Evolutionary conservation across 2,888 invertebrate genomes (phyloP), one percentile per base, ranked within the genome.

Genomic region (Pantelozetes paolii): DNA sequence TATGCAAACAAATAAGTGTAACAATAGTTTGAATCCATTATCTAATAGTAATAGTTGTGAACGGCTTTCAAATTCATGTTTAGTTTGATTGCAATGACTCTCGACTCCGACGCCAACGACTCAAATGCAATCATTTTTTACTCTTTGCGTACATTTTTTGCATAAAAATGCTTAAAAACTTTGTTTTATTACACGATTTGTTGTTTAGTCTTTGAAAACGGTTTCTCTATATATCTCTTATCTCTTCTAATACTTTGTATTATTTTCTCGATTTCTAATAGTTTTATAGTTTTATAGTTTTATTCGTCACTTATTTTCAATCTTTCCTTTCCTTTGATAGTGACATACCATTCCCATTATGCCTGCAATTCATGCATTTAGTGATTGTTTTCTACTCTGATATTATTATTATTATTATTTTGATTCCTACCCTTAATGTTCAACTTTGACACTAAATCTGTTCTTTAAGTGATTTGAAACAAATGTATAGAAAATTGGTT

Each of bases 91-190:
- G 62, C 62, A 62, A 62, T 36, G 32, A 62, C 62, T 62, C 62
- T 62, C 62, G 62, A 62, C 62, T 62, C n/a, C 64, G 64, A 64
- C 64, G 64, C 64, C 64, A 64, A 64, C 32, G 11, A 64, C 64
- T 64, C 3, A 64, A 64, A 64, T 64, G 64, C 15, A 64, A 64
- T 64, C 64, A 64, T 64, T 40, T 30, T 28, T 57, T 11, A 54
- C 54, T 54, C 54, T 54, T 57, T 57, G 57, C 57, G 11, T 57
- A 18, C 57, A 28, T 64, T 15, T 57, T 30, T 57, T 36, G 64
- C 15, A 28, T 64, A 20, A 28, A n/a, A 28, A 11, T 62, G 30
- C 32, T 62, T 28, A 15, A n/a, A n/a, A 28, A 15, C 15, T 59
- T 62, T 36, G 11, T 62, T 64, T 64, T 64, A 64, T 64, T 64